Evolutionary conservation across 2,797 vertebrate species (phyloP).

Genomic region (Propithecus deckenii): DNA sequence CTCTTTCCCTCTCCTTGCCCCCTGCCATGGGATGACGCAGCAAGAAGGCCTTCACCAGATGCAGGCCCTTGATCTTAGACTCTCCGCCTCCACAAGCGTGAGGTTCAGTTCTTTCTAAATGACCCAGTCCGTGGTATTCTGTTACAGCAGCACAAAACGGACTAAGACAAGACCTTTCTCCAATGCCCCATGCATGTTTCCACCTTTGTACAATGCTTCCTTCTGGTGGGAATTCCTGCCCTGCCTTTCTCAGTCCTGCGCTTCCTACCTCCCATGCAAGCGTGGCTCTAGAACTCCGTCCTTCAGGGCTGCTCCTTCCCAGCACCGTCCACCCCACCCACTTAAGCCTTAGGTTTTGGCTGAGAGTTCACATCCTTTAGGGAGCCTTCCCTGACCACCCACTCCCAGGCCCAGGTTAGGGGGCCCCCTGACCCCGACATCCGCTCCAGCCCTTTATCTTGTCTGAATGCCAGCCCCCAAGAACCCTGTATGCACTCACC

Average conservation of each 20-base stretch:
- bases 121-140: neutral
- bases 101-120: neutral
- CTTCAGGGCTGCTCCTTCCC: neutral
- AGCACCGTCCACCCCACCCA: neutral
- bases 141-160: neutral
- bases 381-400: neutral
- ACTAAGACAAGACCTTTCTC: neutral
- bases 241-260: neutral
- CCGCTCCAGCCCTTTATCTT: neutral
- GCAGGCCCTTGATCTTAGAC: neutral
- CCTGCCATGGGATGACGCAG: neutral
- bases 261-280: neutral
- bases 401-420: neutral
- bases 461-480: neutral
- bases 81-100: neutral
- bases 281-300: neutral
- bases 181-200: neutral
- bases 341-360: neutral
- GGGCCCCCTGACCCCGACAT: neutral
- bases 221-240: neutral
- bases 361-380: neutral
- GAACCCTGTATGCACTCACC: neutral
- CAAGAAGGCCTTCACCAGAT: neutral
- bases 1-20: neutral
- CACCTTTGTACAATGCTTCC: neutral